Evolutionary conservation across 2,113 vertebrate genomes (phyloP).

Genomic region (Pseudorasbora parva): DNA sequence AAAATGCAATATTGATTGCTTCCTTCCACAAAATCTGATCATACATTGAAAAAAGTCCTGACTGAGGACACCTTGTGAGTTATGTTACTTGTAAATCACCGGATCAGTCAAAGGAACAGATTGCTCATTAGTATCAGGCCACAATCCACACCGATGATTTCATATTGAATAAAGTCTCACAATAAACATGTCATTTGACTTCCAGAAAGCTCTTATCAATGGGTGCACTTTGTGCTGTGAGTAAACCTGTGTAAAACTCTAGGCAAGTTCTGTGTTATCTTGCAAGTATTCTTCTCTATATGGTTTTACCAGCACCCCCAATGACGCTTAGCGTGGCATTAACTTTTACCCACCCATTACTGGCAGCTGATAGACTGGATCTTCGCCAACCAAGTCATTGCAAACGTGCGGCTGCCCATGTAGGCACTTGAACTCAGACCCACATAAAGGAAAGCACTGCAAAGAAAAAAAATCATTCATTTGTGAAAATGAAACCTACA

Average conservation of each 20-base stretch:
- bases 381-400: conserved; percentile 32
- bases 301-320: not conserved
- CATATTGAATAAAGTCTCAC: not conserved
- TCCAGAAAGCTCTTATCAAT: conserved; percentile 7
- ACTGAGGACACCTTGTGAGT: not conserved
- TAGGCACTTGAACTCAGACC: conserved; percentile 29
- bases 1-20: not conserved
- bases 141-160: not conserved
- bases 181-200: conserved; percentile 4
- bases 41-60: too few relatives aligned
- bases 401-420: conserved; percentile 47
- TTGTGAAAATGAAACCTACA: not conserved
- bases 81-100: not conserved
- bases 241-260: not conserved
- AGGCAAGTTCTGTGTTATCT: not conserved
- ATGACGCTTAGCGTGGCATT: conserved; percentile 20
- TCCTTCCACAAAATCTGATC: not conserved
- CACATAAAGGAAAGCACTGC: not conserved
- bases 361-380: conserved; percentile 53
- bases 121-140: not conserved
- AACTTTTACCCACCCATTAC: conserved; percentile 46
- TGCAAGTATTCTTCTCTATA: not conserved
- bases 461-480: not conserved
- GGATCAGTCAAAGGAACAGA: not conserved
- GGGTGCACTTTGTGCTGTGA: conserved; percentile 18